A percentile compares a stretch with the other conserved stretches of the same genome.
These are phyloP conservation scores for Siderastrea radians DNA, from an alignment of 92 coral and sea anemone genomes.

Conservation along the genomic window DNA sequence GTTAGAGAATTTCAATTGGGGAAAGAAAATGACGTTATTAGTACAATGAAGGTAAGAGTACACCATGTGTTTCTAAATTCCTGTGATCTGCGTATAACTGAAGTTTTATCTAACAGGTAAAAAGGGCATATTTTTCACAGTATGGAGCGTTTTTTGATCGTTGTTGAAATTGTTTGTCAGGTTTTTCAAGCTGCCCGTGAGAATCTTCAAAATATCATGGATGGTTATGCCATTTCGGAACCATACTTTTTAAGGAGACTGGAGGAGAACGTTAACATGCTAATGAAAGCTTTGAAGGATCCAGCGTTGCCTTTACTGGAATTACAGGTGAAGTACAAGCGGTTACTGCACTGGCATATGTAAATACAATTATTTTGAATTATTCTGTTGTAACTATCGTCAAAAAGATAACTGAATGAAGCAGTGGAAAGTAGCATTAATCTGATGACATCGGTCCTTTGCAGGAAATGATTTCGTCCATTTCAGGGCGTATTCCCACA, in stretches of 20 bases:
- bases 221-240: conserved; percentile 87
- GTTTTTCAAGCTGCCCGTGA: conserved; percentile 87
- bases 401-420: no score
- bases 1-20: no score
- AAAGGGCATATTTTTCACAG: no score
- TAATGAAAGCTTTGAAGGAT: conserved; percentile 85
- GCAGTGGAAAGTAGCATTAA: no score
- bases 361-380: background rate
- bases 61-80: no score
- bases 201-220: conserved; percentile 91
- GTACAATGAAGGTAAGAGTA: no score
- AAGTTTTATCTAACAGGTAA: no score
- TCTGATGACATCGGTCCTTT: background rate
- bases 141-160: background rate
- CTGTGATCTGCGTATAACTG: no score
- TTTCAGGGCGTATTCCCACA: conserved; percentile 93
- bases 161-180: conserved; percentile 42
- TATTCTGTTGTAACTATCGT: no score
- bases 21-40: no score
- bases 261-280: conserved; percentile 74
- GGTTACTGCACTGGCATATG: background rate
- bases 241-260: conserved; percentile 78
- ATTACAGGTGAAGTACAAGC: conserved; percentile 70
- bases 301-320: conserved; percentile 95
- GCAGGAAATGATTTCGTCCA: conserved; percentile 94